Percentiles rank a stretch among this genome's conserved stretches.
These are phyloP conservation scores for Phania funesta DNA, from an alignment of 2,888 invertebrate genomes.

Conservation along the genomic window DNA sequence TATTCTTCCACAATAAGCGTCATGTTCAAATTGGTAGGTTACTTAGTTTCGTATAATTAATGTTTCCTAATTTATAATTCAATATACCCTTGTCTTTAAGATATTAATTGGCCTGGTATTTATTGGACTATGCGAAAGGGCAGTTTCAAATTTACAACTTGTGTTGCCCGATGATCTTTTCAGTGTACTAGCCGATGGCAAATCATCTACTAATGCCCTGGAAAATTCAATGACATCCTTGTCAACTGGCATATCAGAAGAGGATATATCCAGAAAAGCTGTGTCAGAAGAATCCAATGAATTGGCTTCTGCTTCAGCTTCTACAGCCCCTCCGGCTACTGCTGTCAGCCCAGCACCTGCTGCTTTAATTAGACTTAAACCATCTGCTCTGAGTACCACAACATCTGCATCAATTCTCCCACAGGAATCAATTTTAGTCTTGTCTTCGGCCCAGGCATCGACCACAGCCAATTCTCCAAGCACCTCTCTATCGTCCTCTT, in stretches of 20 bases:
- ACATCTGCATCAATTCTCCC: conserved; percentile 14
- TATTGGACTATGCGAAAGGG: conserved; percentile 64
- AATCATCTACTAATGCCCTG: conserved; percentile 18
- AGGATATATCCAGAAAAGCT: conserved; percentile 47
- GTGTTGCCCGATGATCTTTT: conserved; percentile 54
- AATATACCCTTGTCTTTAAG: conserved; percentile 51
- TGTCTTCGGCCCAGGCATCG: conserved; percentile 61
- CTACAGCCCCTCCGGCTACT: conserved; percentile 47
- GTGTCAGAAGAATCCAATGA: conserved; percentile 65
- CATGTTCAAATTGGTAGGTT: conserved; percentile 73
- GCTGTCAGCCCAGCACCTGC: conserved; percentile 29
- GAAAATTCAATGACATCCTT: conserved; percentile 41
- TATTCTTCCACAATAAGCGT: not conserved
- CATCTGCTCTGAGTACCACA: not conserved
- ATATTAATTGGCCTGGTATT: conserved; percentile 46
- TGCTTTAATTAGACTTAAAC: conserved; percentile 34
- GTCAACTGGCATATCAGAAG: conserved; percentile 61
- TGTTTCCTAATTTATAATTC: not conserved
- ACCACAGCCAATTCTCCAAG: conserved; percentile 39
- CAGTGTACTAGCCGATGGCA: conserved; percentile 45
- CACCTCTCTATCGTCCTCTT: not conserved
- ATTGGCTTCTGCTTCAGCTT: conserved; percentile 52
- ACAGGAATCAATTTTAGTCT: conserved; percentile 45
- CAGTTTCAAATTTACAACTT: conserved; percentile 68
- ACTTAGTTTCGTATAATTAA: not conserved